These are phyloP conservation scores for Caradrina clavipalpis DNA, from an alignment of 2,888 invertebrate genomes.

Conservation along the genomic window DNA sequence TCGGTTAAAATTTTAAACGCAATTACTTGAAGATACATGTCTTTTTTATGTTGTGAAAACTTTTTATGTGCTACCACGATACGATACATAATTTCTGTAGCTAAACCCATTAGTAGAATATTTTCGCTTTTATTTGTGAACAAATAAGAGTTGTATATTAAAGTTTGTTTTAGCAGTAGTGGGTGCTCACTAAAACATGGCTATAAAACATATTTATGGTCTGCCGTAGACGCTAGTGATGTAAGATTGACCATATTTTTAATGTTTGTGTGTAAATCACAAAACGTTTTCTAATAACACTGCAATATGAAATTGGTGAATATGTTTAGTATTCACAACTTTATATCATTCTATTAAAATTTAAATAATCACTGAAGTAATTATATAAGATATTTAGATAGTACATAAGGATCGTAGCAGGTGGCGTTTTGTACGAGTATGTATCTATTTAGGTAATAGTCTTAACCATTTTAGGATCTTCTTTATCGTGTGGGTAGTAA, in stretches of 20 bases:
- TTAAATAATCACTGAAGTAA: no score
- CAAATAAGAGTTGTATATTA: not conserved
- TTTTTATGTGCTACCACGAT: not conserved
- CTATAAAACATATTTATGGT: slow-evolving; percentile 41
- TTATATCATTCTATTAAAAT: no score
- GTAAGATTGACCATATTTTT: slow-evolving; percentile 37
- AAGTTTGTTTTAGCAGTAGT: slow-evolving; percentile 21
- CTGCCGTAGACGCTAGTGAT: slow-evolving; percentile 1
- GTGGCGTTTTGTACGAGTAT: no score
- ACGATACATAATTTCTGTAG: not conserved
- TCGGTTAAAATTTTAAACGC: no score
- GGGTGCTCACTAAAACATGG: slow-evolving; percentile 26
- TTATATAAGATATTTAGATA: no score
- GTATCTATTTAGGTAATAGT: no score
- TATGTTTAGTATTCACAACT: no score
- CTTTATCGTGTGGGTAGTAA: no score
- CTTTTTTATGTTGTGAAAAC: slow-evolving; percentile 21
- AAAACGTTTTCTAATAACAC: not conserved
- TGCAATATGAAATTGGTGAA: no score
- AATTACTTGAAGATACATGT: slow-evolving; percentile 24
- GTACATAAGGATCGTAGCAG: no score
- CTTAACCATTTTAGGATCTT: no score
- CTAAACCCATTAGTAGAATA: not conserved
- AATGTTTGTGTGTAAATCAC: slow-evolving; percentile 23
- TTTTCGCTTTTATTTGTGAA: slow-evolving; percentile 3